Evolutionary conservation across 1,140 invertebrate species (phyloP).

Genomic region (Zaprionus camerounensis): DNA sequence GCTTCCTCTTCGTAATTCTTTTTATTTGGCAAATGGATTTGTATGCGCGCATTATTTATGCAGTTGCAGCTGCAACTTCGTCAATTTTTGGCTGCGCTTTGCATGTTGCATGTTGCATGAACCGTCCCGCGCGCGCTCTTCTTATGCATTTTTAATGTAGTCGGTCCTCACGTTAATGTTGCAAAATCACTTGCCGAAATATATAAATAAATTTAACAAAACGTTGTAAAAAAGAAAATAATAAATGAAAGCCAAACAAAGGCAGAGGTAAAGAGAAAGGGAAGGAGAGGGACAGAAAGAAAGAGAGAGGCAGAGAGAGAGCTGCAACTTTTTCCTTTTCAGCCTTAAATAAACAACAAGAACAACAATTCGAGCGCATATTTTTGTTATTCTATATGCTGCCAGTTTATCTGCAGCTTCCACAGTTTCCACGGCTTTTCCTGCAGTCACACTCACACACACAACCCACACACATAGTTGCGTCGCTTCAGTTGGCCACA

Average conservation of each 20-base stretch:
- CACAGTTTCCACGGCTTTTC: constrained; percentile 38
- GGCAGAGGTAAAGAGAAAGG: not conserved
- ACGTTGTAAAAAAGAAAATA: constrained; percentile 22
- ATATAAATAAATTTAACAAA: constrained; percentile 34
- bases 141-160: constrained; percentile 71
- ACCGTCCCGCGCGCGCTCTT: constrained; percentile 13
- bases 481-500: constrained; percentile 37
- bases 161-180: constrained; percentile 61
- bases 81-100: constrained; percentile 56
- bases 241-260: constrained; percentile 51
- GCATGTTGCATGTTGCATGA: constrained; percentile 41
- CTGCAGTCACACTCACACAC: constrained; percentile 5
- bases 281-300: not conserved
- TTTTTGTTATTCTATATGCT: constrained; percentile 10
- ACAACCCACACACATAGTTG: constrained; percentile 4
- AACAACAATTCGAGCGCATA: constrained; percentile 52
- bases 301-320: not conserved
- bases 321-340: constrained; percentile 22
- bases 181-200: constrained; percentile 66
- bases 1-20: not conserved
- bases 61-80: constrained; percentile 41
- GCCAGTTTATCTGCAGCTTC: constrained; percentile 13
- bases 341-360: constrained; percentile 48
- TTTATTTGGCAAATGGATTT: constrained; percentile 45
- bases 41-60: constrained; percentile 38